phyloP scores from a whole-genome alignment of 2,797 vertebrate genomes.

The Sebastes oblongus region DNA sequence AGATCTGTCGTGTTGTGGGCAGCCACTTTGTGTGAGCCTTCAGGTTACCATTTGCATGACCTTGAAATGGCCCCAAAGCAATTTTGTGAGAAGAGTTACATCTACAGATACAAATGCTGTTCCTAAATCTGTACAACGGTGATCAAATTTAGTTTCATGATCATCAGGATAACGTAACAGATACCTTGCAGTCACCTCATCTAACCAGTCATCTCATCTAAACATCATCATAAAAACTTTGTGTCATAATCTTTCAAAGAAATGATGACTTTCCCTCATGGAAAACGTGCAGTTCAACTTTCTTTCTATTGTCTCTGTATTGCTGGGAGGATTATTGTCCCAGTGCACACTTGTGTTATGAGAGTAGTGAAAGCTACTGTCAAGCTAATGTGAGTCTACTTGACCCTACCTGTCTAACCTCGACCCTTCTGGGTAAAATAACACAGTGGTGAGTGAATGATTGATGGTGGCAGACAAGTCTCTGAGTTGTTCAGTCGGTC shows the following conservation, averaged over 20 bases:
- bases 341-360: background rate
- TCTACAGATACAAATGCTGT: background rate
- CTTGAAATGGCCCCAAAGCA: background rate
- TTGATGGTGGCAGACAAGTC: conserved; percentile 2
- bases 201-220: background rate
- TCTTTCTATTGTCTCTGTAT: background rate
- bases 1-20: background rate
- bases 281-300: conserved; percentile 1
- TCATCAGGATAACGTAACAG: background rate
- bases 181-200: background rate
- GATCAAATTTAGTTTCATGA: background rate
- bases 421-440: background rate
- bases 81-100: background rate
- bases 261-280: background rate
- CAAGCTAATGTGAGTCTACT: conserved; percentile 29
- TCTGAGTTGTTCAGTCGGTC: background rate
- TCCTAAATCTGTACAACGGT: background rate
- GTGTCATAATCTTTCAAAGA: background rate
- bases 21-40: background rate
- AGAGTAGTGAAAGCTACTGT: conserved; percentile 1
- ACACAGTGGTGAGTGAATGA: conserved; percentile 11
- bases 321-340: background rate
- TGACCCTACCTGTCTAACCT: conserved; percentile 12
- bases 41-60: background rate
- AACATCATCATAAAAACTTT: background rate